Evolutionary conservation across 2,888 invertebrate species (phyloP).

Genomic region (Andrena dorsata): DNA sequence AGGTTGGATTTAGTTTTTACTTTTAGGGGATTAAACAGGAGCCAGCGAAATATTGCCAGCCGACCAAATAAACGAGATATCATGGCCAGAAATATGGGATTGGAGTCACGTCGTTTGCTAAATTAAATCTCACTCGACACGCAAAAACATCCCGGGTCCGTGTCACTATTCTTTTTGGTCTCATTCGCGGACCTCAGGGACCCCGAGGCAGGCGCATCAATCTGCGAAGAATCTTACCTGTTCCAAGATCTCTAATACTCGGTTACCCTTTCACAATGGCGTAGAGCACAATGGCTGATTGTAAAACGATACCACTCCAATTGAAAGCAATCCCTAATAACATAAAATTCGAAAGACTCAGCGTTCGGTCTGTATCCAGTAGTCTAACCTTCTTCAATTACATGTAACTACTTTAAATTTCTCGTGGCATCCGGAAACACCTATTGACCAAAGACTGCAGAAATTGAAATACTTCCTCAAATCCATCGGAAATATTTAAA

Average conservation of each 20-base stretch:
- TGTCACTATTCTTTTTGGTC: conserved; percentile 15
- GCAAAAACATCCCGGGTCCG: conserved; percentile 43
- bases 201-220: conserved; percentile 45
- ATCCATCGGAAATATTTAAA: no score
- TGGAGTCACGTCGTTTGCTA: conserved; percentile 60
- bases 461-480: no score
- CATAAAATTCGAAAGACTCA: no score
- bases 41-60: conserved; percentile 7
- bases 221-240: conserved; percentile 66
- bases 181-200: conserved; percentile 4
- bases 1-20: background rate
- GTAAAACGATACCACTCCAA: background rate
- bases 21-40: conserved; percentile 7
- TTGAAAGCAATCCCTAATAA: background rate
- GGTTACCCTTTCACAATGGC: conserved; percentile 49
- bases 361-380: background rate
- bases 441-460: no score
- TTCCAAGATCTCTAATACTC: conserved; percentile 55
- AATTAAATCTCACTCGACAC: conserved; percentile 67
- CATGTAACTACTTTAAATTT: no score
- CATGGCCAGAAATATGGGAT: conserved; percentile 49
- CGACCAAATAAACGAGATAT: conserved; percentile 41
- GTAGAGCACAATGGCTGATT: conserved; percentile 6
- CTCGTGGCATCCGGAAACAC: no score
- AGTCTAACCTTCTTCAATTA: background rate